phyloP scores from a whole-genome alignment of 1,140 invertebrate species.

The Stenopsyche tienmushanensis region DNA sequence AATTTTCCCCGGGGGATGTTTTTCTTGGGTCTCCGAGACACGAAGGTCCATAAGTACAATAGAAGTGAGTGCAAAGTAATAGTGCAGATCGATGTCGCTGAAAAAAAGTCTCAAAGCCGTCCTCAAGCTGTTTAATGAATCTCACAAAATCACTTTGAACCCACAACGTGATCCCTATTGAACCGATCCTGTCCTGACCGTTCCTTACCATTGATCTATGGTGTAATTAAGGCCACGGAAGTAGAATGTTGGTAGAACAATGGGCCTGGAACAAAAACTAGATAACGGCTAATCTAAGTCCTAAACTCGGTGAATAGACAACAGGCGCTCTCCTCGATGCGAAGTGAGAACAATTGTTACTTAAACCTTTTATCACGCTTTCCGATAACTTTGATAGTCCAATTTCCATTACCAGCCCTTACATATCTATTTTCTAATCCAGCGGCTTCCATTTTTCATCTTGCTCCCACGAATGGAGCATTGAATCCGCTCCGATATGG shows the following conservation, averaged over 20 bases:
- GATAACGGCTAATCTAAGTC: constrained; percentile 26
- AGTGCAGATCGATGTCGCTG: too few relatives aligned
- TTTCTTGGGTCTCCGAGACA: too few relatives aligned
- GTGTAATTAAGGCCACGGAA: constrained; percentile 26
- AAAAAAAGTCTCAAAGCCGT: too few relatives aligned
- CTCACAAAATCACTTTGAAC: too few relatives aligned
- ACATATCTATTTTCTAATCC: too few relatives aligned
- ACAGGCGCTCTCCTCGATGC: neutral
- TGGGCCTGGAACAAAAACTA: constrained; percentile 23
- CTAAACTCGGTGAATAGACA: constrained; percentile 22
- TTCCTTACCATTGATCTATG: constrained; percentile 23
- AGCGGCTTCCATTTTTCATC: neutral
- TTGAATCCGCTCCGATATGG: neutral
- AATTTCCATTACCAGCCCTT: neutral
- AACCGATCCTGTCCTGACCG: constrained; percentile 13
- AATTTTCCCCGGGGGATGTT: too few relatives aligned
- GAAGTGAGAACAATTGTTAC: constrained; percentile 15
- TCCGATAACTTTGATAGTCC: neutral
- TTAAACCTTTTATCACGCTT: constrained; percentile 18
- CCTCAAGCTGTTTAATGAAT: too few relatives aligned
- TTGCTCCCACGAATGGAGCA: neutral
- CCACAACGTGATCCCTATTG: neutral
- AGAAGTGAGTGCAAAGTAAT: too few relatives aligned
- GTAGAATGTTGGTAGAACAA: constrained; percentile 15
- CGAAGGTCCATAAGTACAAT: too few relatives aligned